phyloP scores from a whole-genome alignment of 1,140 invertebrate genomes.

The Thaumetopoea pityocampa region DNA sequence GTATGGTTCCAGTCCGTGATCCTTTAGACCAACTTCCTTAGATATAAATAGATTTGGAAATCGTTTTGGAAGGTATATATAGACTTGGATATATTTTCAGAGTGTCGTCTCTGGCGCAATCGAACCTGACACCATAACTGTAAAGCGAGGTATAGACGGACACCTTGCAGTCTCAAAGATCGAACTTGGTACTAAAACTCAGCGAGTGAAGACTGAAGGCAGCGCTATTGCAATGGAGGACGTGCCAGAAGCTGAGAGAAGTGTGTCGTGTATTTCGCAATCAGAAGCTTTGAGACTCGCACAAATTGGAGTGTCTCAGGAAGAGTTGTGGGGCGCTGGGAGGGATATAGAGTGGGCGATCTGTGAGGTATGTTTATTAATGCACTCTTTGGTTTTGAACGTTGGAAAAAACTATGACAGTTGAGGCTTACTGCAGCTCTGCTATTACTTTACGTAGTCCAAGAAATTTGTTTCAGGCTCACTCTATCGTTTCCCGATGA shows the following conservation, averaged over 20 bases:
- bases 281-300: conserved; percentile 73
- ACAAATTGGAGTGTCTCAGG: conserved; percentile 77
- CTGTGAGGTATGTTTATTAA: conserved; percentile 53
- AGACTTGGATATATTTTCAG: no score
- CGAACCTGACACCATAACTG: conserved; percentile 84
- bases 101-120: conserved; percentile 85
- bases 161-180: conserved; percentile 69
- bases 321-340: conserved; percentile 79
- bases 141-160: conserved; percentile 73
- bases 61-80: no score
- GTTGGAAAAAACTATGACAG: no score
- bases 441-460: conserved; percentile 1
- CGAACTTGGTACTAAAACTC: conserved; percentile 77
- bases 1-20: no score
- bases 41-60: no score
- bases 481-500: no score
- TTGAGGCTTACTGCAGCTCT: no score
- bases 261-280: conserved; percentile 73
- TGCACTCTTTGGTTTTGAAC: no score
- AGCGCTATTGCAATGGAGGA: conserved; percentile 48
- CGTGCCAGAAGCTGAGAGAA: conserved; percentile 55
- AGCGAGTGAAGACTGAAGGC: conserved; percentile 68
- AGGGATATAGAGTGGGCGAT: conserved; percentile 88
- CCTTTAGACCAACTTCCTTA: no score
- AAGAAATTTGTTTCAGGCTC: no score